Evolutionary conservation across 1,140 invertebrate species (phyloP), one percentile per base, ranked within the genome.

Genomic region (Drosophila seguyi): DNA sequence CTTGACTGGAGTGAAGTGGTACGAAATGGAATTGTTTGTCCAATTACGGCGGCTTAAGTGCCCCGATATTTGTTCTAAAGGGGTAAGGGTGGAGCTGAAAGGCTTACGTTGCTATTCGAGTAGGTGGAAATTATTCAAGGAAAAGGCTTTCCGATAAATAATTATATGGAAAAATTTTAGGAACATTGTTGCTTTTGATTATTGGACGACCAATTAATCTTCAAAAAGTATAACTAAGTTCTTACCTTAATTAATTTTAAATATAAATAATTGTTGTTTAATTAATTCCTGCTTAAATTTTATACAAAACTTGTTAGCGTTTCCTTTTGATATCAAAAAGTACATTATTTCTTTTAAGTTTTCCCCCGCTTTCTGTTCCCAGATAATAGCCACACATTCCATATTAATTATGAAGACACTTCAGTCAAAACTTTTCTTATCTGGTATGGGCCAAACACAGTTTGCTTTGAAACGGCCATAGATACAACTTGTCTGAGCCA

Each of bases 11-110:
- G 45, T 52, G 45, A 25, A 61, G 65, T 47, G 41, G n/a, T 50
- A 48, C 34, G 47, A 58, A 71, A 71, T 48, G 44, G 14, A 58
- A 72, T 53, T 48, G 53, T 71, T 63, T 36, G 20, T 41, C 36
- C 55, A 75, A 75, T 76, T 76, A 75, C 52, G 41, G 29, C 18
- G 61, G 71, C 61, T 52, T 76, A 75, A 75, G 53, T 75, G 68
- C 29, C 13, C 0, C 47, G 22, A 34, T 47, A 39, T 71, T 69
- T 48, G 41, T 39, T 57, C 36, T 57, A 16, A 16, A 8, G 11
- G 18, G 18, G 16, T 6, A 39, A 34, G 16, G 27, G 67, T 14
- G 41, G 14, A 67, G 63, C 34, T 14, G 45, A 27, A 14, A 4
- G 34, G 25, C 25, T 34, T 27, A 53, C 29, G 10, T n/a, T 38